phyloP scores from a whole-genome alignment of 2,888 invertebrate species.

The Cephus runcator region DNA sequence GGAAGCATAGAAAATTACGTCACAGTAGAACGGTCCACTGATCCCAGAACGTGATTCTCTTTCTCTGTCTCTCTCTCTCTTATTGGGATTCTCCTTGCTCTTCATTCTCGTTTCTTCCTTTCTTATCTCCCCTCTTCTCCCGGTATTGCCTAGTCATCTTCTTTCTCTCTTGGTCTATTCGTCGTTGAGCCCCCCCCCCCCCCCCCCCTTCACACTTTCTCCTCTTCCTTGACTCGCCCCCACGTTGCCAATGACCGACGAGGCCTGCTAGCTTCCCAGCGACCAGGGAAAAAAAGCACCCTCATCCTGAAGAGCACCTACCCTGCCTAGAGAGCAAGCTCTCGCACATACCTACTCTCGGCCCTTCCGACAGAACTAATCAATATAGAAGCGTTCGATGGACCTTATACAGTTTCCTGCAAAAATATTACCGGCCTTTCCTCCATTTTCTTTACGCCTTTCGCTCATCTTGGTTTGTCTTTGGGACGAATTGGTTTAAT shows the following conservation, averaged over 20 bases:
- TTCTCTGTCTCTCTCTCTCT: conserved; percentile 15
- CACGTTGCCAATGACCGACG: conserved; percentile 29
- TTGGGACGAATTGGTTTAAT: too few relatives aligned
- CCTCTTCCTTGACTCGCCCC: conserved; percentile 7
- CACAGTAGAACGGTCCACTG: conserved; percentile 3
- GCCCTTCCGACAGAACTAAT: conserved; percentile 49
- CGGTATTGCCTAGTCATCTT: background rate
- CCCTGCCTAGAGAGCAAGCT: conserved; percentile 32
- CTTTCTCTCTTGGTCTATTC: conserved; percentile 4
- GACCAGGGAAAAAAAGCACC: conserved; percentile 33
- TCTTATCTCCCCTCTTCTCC: conserved; percentile 7
- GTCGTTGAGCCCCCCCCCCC: conserved; percentile 6
- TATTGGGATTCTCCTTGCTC: background rate
- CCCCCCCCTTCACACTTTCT: conserved; percentile 3
- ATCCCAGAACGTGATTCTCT: background rate
- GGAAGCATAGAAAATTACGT: conserved; percentile 4
- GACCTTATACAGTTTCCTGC: conserved; percentile 45
- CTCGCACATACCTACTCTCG: conserved; percentile 10
- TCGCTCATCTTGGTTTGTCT: too few relatives aligned
- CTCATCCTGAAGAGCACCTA: conserved; percentile 36
- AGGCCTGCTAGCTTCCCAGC: conserved; percentile 15
- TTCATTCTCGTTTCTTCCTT: conserved; percentile 14
- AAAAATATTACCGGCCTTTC: conserved; percentile 33
- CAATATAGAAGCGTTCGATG: conserved; percentile 51
- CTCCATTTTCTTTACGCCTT: too few relatives aligned